Conservation (phyloP, 2,797 vertebrate species). For the Antennarius maculatus region DNA sequence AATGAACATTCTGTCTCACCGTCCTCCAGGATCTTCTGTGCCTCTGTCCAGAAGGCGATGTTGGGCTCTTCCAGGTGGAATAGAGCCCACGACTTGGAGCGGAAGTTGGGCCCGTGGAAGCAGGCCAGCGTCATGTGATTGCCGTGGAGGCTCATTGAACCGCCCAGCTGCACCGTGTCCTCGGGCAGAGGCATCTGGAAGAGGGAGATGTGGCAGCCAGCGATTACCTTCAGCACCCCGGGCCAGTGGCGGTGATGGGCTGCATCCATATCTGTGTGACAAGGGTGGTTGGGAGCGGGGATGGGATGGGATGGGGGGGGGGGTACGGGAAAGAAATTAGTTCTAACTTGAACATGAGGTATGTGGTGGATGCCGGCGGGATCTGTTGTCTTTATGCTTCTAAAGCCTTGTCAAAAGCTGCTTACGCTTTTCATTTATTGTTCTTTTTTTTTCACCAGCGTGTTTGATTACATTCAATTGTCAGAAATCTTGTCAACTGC, state of each 20-base stretch:
- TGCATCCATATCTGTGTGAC: slow-evolving; percentile 88
- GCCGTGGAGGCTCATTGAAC: slow-evolving; percentile 97
- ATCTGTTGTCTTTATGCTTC: slow-evolving; percentile 16
- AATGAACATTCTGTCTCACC: slow-evolving; percentile 77
- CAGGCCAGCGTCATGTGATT: slow-evolving; percentile 99
- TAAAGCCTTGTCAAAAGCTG: slow-evolving; percentile 7
- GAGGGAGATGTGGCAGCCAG: slow-evolving; percentile 97
- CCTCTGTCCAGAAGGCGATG: slow-evolving; percentile 99
- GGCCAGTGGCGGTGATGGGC: slow-evolving; percentile 99
- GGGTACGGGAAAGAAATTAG: slow-evolving; percentile 3
- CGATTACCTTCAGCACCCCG: slow-evolving; percentile 93
- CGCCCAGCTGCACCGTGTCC: slow-evolving; percentile 96
- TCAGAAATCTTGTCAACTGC: slow-evolving; percentile 12
- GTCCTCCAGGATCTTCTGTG: slow-evolving; percentile 98
- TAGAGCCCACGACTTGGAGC: slow-evolving; percentile 97
- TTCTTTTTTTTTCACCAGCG: slow-evolving; percentile 18
- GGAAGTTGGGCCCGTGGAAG: slow-evolving; percentile 98
- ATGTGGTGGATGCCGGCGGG: neutral
- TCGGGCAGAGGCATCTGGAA: slow-evolving; percentile 97
- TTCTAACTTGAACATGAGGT: slow-evolving; percentile 12
- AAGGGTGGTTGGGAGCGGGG: neutral
- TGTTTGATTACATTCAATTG: slow-evolving; percentile 44
- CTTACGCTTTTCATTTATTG: slow-evolving; percentile 18
- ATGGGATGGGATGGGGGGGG: too few species aligned
- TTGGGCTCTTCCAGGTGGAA: slow-evolving; percentile 99